A percentile compares a stretch with the other conserved stretches of the same genome.
Evolutionary conservation across 2,888 invertebrate genomes (phyloP).

Genomic region (Drosophila sordidula): DNA sequence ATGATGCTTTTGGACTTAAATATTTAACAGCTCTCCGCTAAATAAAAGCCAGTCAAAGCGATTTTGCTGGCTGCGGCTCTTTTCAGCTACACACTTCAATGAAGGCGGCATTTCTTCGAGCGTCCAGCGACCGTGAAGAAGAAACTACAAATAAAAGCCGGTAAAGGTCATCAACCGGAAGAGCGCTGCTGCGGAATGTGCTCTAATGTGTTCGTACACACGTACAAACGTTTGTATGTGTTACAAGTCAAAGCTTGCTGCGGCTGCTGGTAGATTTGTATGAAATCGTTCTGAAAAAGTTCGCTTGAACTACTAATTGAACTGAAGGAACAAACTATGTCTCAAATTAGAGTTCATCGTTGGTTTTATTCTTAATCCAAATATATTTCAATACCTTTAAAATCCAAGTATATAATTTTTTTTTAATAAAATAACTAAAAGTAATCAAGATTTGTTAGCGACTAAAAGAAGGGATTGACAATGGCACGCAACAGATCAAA

Average conservation of each 20-base stretch:
- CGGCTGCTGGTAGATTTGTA: not conserved
- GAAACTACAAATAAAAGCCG: slow-evolving; percentile 76
- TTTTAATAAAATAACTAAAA: too few species aligned
- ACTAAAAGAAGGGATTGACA: too few species aligned
- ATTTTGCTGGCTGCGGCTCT: slow-evolving; percentile 2
- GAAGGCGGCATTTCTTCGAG: slow-evolving; percentile 31
- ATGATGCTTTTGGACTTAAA: slow-evolving; percentile 36
- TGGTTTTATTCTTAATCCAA: not conserved
- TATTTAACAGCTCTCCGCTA: slow-evolving; percentile 54
- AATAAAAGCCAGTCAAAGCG: slow-evolving; percentile 29
- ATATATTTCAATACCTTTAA: not conserved
- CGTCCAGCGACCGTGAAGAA: slow-evolving; percentile 37
- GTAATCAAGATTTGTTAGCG: too few species aligned
- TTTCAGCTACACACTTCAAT: slow-evolving; percentile 14
- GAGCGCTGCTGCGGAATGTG: slow-evolving; percentile 65
- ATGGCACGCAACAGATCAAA: too few species aligned
- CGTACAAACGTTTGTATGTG: slow-evolving; percentile 14
- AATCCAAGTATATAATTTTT: not conserved
- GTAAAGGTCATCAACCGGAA: slow-evolving; percentile 84
- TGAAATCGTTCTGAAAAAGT: not conserved
- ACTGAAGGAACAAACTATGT: too few species aligned
- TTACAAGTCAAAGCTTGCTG: slow-evolving; percentile 57
- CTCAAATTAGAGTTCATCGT: too few species aligned
- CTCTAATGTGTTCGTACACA: slow-evolving; percentile 18
- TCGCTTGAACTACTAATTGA: not conserved